Base-by-base conservation (phyloP, 2,797 vertebrate genomes). In the Lindbergichthys nudifrons region DNA sequence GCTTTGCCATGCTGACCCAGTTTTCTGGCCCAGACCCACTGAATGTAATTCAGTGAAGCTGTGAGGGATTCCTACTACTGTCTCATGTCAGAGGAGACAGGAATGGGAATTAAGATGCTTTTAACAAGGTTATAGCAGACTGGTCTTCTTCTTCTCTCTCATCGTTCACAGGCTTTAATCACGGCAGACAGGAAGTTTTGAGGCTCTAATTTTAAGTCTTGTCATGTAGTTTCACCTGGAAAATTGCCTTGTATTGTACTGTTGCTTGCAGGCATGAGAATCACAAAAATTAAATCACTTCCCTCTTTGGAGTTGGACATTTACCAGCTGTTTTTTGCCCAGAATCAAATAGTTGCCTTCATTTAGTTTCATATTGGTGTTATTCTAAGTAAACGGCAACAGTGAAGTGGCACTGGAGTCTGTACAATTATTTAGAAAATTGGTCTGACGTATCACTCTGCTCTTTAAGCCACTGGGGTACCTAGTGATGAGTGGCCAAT, bases 1-100 rank as follows among this genome's bases (percentile, higher is more conserved):
- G 88, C 80, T 83, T 83, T 79, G 63, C 88, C 74, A 80, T 69
- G 80, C 66, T 94, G 93, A 94, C 94, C 93, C 92, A 95, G 81
- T 93, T 94, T 26, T 93, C 86, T 76, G 85, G 82, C 85, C 80
- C 83, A 89, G 86, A 87, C 88, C 85, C 81, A 85, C 48, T 88
- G 87, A 84, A 83, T 87, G 82, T 92, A 91, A 94, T 91, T 92
- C 87, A 85, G 80, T 75, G 80, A 79, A 82, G 85, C 90, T 91
- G 87, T 87, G 82, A 88, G 87, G 87, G 87, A 92, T 90, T 93
- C 87, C 73, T 76, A 91, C 82, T 82, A 80, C 87, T 88, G 87
- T 87, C 90, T 88, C 80, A 30, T 84, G 73, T 92, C 89, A 93
- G 80, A 75, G 54, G 74, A 86, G 73, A 85, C 84, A 48, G 80